phyloP scores from a whole-genome alignment of 2,797 vertebrate species.

The Cyprinodon diabolis region DNA sequence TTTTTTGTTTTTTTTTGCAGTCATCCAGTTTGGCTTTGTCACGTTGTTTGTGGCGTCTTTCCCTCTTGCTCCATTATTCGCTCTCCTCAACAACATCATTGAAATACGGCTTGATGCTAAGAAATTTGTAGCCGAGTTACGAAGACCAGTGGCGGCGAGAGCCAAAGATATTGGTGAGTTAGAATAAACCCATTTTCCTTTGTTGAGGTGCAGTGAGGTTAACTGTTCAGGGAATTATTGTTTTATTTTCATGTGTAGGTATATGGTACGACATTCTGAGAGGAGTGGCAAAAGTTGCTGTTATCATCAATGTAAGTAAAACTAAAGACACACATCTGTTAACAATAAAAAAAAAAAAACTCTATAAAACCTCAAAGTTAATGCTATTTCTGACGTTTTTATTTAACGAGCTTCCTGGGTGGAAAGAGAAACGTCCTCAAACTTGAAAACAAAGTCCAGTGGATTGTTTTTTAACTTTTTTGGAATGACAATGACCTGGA shows the following conservation, averaged over 20 bases:
- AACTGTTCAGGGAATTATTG: neutral
- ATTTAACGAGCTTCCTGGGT: too few relatives aligned
- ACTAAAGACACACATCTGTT: neutral
- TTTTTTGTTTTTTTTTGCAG: conserved; percentile 66
- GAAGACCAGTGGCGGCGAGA: conserved; percentile 92
- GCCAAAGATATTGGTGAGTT: conserved; percentile 95
- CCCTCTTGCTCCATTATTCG: conserved; percentile 94
- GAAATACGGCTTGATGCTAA: conserved; percentile 98
- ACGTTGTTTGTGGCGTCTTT: conserved; percentile 98
- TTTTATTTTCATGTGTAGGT: conserved; percentile 73
- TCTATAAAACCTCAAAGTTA: too few relatives aligned
- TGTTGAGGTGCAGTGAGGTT: neutral
- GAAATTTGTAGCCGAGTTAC: conserved; percentile 93
- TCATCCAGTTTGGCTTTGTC: conserved; percentile 99
- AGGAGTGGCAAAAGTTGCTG: conserved; percentile 93
- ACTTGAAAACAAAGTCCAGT: too few relatives aligned
- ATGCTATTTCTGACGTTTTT: too few relatives aligned
- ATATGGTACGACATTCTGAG: conserved; percentile 98
- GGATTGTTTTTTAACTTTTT: too few relatives aligned
- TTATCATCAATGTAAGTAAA: conserved; percentile 95
- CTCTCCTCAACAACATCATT: conserved; percentile 97
- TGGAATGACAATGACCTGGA: too few relatives aligned
- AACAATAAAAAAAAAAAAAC: too few relatives aligned
- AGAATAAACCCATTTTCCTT: neutral
- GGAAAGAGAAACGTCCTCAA: too few relatives aligned